These are phyloP conservation scores for Ifrita kowaldi DNA, from an alignment of 2,113 vertebrate species.

Conservation along the genomic window DNA sequence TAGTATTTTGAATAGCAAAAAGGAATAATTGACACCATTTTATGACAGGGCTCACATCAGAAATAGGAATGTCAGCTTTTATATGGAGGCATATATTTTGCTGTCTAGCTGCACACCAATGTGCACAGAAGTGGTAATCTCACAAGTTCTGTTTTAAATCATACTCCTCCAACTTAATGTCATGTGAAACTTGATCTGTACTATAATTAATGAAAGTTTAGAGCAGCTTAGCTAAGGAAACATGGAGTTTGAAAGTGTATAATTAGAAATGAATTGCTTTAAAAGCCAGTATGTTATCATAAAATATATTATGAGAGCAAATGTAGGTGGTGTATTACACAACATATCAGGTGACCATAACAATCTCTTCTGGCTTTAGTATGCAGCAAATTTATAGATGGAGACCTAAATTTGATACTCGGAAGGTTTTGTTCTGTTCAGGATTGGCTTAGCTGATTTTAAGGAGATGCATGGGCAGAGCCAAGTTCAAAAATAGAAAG, in stretches of 20 bases:
- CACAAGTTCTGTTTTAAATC: constrained; percentile 7
- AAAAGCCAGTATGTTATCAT: neutral
- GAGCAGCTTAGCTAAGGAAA: neutral
- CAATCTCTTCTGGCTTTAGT: neutral
- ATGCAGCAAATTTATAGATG: neutral
- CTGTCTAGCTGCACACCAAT: neutral
- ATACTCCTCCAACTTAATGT: neutral
- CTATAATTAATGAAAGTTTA: neutral
- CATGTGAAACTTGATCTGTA: neutral
- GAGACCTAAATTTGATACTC: neutral
- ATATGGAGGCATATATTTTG: neutral
- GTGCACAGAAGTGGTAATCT: neutral
- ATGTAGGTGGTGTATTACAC: neutral
- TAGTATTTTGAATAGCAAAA: neutral
- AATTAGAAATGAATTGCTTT: neutral
- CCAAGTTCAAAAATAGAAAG: neutral
- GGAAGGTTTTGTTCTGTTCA: neutral
- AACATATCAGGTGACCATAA: neutral
- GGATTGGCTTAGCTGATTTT: neutral
- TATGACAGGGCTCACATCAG: neutral
- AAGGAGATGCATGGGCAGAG: neutral
- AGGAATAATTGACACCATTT: neutral
- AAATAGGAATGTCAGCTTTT: neutral
- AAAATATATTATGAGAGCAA: neutral
- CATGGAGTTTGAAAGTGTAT: neutral